phyloP scores from a whole-genome alignment of 1,140 invertebrate genomes.

The Diprion similis region DNA sequence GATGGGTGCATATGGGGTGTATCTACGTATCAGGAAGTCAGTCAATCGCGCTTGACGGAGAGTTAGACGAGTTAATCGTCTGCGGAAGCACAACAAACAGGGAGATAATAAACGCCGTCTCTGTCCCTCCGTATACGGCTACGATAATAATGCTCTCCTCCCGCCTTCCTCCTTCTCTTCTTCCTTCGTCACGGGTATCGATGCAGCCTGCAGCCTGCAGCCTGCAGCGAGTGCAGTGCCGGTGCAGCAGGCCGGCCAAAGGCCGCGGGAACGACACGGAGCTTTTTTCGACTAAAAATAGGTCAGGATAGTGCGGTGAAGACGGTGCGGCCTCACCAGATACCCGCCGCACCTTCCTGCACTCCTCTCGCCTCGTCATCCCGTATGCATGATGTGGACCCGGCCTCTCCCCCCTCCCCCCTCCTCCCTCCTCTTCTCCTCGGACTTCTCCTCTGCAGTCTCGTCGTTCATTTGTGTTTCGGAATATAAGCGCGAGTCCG shows the following conservation, averaged over 20 bases:
- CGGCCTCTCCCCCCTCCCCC: conserved; percentile 13
- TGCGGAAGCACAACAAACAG: conserved; percentile 54
- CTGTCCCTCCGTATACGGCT: conserved; percentile 41
- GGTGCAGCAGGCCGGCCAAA: conserved; percentile 32
- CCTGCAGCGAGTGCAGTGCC: conserved; percentile 35
- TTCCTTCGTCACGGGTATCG: no score
- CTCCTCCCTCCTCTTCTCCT: conserved; percentile 11
- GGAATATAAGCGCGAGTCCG: conserved; percentile 19
- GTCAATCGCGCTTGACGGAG: conserved; percentile 29
- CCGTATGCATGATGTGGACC: neutral
- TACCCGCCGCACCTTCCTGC: neutral
- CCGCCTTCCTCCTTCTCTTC: no score
- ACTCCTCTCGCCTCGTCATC: conserved; percentile 9
- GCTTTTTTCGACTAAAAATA: neutral
- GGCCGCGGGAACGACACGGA: conserved; percentile 40
- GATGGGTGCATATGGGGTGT: neutral
- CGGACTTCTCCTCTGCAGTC: conserved; percentile 13
- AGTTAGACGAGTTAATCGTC: conserved; percentile 52
- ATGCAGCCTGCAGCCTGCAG: no score
- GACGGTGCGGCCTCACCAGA: conserved; percentile 18
- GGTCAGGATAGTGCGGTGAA: neutral
- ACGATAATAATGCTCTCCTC: conserved; percentile 54
- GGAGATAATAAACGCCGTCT: conserved; percentile 52
- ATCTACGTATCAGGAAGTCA: neutral
- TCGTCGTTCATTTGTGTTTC: conserved; percentile 10